Evolutionary conservation across 2,113 vertebrate species (phyloP).

Genomic region (Lophochroa leadbeateri): DNA sequence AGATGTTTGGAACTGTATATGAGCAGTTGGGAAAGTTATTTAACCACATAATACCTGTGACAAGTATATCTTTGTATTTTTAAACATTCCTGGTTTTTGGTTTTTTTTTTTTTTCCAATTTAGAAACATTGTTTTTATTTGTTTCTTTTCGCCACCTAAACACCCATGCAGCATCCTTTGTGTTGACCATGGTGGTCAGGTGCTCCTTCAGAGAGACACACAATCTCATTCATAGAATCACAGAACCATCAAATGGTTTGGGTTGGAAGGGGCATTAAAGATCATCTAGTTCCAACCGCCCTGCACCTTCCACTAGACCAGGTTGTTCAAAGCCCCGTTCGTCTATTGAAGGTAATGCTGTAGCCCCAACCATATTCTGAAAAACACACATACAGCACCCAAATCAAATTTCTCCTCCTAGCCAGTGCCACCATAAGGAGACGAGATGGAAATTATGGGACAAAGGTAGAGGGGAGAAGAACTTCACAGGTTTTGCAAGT

Average conservation of each 20-base stretch:
- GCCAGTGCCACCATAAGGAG: rapidly evolving
- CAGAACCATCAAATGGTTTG: background rate
- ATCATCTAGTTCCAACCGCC: background rate
- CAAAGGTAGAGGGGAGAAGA: background rate
- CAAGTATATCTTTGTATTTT: background rate
- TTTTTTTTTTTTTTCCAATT: background rate
- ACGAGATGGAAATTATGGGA: background rate
- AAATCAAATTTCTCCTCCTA: background rate
- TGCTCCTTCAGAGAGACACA: background rate
- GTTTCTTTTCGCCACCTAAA: background rate
- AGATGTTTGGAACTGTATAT: background rate
- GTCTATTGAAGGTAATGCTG: background rate
- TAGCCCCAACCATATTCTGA: background rate
- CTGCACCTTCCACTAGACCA: background rate
- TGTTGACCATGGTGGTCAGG: background rate
- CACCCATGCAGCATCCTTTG: background rate
- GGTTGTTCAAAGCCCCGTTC: background rate
- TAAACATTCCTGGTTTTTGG: background rate
- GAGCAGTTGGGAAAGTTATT: background rate
- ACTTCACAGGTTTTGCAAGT: background rate
- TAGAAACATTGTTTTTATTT: background rate
- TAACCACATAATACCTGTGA: background rate
- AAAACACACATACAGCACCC: rapidly evolving
- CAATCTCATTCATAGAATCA: background rate
- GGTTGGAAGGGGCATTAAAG: background rate